Base-by-base conservation (phyloP, 2,797 vertebrate species). In the Betta splendens region DNA sequence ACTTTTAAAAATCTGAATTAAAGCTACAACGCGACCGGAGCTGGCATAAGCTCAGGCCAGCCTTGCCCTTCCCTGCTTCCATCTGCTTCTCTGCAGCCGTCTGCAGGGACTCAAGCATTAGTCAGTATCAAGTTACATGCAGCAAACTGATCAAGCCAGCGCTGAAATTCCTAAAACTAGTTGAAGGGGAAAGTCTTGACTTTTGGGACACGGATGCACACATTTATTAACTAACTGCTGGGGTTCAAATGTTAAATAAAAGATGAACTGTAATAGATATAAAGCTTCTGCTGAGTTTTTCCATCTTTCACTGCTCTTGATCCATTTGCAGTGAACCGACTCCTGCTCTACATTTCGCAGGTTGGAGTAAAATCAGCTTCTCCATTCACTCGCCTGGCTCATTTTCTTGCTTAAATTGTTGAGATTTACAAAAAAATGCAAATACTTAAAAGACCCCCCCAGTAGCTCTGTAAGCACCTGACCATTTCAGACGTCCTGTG, bases 351-450 rank as follows among this genome's bases (percentile, higher is more conserved):
- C 28, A 40, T 55, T 76, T 77, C 59, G 76, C 71, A 21, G 40
- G 42, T 15, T 18, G 37, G 37, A 67, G 48, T 74, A 39, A 72
- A 68, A 57, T 63, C 32, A 40, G 22, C 23, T n/a, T 17, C 37
- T 23, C 37, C 45, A 39, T 54, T 29, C 55, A 54, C 20, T 40
- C 39, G 18, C 64, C 51, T 45, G 46, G 39, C 48, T 62, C 53
- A 72, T 64, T 32, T 45, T 44, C 31, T 38, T 21, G 2, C 25
- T 42, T 47, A 55, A 78, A 79, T 43, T 44, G 51, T 54, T 25
- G 43, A 56, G 66, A 85, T 71, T 72, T 72, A 74, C 59, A 75
- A 21, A 31, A n/a, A n/a, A n/a, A 84, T 78, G 53, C 61, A 79
- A 77, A 81, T 72, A 32, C 22, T 32, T 42, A 42, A 46, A 62